Evolutionary conservation across 2,888 invertebrate genomes (phyloP), one percentile per base, ranked within the genome.

Genomic region (Coenonympha arcania): DNA sequence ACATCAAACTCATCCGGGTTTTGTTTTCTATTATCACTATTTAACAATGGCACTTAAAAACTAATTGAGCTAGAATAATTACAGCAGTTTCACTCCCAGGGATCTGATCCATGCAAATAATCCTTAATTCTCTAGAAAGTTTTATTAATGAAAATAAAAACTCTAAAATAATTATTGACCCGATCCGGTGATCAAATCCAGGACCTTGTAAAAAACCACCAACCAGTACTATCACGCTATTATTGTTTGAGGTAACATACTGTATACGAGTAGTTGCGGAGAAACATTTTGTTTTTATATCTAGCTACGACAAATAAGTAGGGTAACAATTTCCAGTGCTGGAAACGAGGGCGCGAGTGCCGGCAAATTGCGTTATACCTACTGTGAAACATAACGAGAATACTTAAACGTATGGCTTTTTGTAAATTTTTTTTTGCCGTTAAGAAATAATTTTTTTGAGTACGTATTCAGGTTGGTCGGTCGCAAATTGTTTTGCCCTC

Each of bases 281-380:
- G n/a, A 33, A 39, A 39, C 33, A 43, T 13, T 46, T 33, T 28
- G 37, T 45, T 33, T 53, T 34, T 41, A 50, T 42, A 46, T 48
- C 48, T 48, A 41, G 37, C 48, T 40, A 54, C 43, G 47, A 39
- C 45, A 47, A 42, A 48, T 40, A 42, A 52, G 61, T 59, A 61
- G 62, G 63, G 70, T 67, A 73, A 75, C 74, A 72, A 76, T 75
- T 79, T 74, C 64, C 66, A 66, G 66, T 65, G 69, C 69, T 66
- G 65, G 65, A 70, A 71, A 67, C 53, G 71, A 69, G 69, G 65
- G 65, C 64, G 65, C 66, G 61, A 57, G 56, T 56, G 57, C 66
- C 65, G 64, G 62, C 64, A 64, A 76, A 76, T 70, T 71, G 60
- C 66, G 62, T 76, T 76, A 71, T 61, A 64, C n/a, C n/a, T n/a